Percentiles rank a stretch among this genome's conserved stretches.
phyloP scores from a whole-genome alignment of 2,113 vertebrate species.

The Melanostigma gelatinosum region DNA sequence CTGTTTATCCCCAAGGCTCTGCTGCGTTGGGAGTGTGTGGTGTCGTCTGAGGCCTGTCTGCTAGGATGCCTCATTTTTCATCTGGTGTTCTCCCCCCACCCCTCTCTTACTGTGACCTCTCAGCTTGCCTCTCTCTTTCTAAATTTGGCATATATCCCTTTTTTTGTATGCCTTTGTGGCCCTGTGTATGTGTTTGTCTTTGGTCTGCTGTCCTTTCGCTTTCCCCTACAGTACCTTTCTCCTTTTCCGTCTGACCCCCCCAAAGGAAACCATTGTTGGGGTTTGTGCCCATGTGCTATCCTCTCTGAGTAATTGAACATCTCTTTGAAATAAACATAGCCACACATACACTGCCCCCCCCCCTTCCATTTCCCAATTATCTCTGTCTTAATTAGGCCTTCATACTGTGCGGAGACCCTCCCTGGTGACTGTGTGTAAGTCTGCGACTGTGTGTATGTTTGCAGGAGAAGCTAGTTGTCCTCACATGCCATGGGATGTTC shows the following conservation, averaged over 20 bases:
- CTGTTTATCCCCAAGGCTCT: constrained; percentile 66
- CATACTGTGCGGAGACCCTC: constrained; percentile 58
- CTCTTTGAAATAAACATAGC: constrained; percentile 67
- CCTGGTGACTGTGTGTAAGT: constrained; percentile 63
- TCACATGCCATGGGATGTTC: constrained; percentile 73
- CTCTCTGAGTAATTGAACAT: constrained; percentile 63
- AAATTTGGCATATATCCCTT: constrained; percentile 61
- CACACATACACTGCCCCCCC: constrained; percentile 25
- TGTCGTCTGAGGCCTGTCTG: constrained; percentile 67
- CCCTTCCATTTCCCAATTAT: constrained; percentile 67
- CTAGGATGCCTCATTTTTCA: constrained; percentile 74
- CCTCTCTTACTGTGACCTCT: constrained; percentile 18
- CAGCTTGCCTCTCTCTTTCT: constrained; percentile 39
- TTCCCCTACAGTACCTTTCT: constrained; percentile 41
- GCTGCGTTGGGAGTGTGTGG: constrained; percentile 56
- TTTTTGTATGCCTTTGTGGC: constrained; percentile 36
- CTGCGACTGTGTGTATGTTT: constrained; percentile 63
- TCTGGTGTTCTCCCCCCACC: constrained; percentile 32
- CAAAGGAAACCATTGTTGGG: constrained; percentile 7
- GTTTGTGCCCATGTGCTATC: constrained; percentile 37
- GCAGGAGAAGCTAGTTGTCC: constrained; percentile 68
- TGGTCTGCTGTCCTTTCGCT: constrained; percentile 51
- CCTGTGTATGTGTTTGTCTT: constrained; percentile 32
- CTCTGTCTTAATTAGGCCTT: constrained; percentile 77
- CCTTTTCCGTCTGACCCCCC: constrained; percentile 14